Conservation (phyloP, 2,888 invertebrate species). For the Nephrotoma flavescens region DNA sequence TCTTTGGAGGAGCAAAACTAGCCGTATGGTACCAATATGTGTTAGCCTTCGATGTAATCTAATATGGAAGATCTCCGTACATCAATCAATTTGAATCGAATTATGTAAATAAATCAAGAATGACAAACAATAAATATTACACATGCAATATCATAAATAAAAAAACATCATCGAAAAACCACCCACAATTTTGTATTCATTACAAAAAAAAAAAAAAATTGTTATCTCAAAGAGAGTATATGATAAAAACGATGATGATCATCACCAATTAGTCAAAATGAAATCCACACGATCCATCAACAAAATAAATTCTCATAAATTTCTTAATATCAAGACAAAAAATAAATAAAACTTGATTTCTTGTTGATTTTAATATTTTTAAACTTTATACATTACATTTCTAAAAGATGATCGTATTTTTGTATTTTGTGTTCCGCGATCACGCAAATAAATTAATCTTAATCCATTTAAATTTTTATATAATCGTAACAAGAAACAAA, state of each 20-base stretch:
- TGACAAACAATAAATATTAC: background rate
- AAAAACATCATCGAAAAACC: background rate
- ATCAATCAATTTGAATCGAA: background rate
- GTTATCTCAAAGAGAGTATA: background rate
- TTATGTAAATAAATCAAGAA: too few relatives aligned
- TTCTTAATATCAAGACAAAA: background rate
- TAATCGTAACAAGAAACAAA: background rate
- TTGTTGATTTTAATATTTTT: background rate
- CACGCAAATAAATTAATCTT: background rate
- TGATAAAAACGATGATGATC: background rate
- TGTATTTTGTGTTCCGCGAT: background rate
- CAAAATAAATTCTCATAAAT: background rate
- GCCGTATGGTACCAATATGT: too few relatives aligned
- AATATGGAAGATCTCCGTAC: background rate
- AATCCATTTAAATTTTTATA: background rate
- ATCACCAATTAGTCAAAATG: background rate
- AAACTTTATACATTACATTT: background rate
- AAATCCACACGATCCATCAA: background rate
- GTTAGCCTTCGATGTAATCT: too few relatives aligned
- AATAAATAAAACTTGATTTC: background rate
- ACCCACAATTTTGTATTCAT: background rate
- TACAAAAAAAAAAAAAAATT: background rate
- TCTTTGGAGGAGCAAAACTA: too few relatives aligned
- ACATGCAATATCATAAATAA: background rate
- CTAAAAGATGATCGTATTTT: background rate